Evolutionary conservation across 2,888 invertebrate species (phyloP), one percentile per base, ranked within the genome.

Genomic region (Phorcus lineatus): DNA sequence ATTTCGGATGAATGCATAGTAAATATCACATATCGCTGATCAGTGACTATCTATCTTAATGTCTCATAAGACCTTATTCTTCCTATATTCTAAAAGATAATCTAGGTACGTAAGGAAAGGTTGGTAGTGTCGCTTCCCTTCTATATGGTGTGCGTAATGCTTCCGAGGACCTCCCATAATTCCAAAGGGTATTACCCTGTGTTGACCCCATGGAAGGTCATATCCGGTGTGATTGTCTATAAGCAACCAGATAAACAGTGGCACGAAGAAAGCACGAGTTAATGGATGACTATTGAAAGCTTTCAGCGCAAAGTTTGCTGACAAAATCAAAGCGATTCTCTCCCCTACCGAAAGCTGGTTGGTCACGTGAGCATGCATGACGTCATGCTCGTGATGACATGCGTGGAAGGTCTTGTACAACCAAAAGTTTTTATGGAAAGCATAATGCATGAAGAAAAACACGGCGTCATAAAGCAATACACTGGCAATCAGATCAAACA

Each of bases 91-190:
- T 17, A 88, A 40, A 3, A 82, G 40, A 22, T 74, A 57, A 78
- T 91, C 91, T 7, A 91, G 80, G 79, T 91, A 91, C 4, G 88
- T 89, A 54, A 91, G 84, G 78, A 91, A 90, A 3, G 91, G 91
- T 70, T 91, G 90, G 78, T 90, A 91, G 79, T 89, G 76, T 36
- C 88, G 75, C 6, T 80, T 80, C 4, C 90, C 90, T 17, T 88
- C 83, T 24, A 83, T 75, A 82, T 91, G 91, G 77, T 91, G 91
- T 11, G 81, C 82, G 62, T 84, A 88, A 83, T 91, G 91, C 66
- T 86, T 84, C 4, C 82, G 82, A 0, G 91, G 82, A 0, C 91
- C 91, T 28, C 90, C 89, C 19, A 87, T 83, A 17, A 91, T 28
- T 9, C 87, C 85, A 55, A 84, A 86, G 13, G 91, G 91, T 13